Evolutionary conservation across 1,140 invertebrate species (phyloP).

Genomic region (Penaeus chinensis): DNA sequence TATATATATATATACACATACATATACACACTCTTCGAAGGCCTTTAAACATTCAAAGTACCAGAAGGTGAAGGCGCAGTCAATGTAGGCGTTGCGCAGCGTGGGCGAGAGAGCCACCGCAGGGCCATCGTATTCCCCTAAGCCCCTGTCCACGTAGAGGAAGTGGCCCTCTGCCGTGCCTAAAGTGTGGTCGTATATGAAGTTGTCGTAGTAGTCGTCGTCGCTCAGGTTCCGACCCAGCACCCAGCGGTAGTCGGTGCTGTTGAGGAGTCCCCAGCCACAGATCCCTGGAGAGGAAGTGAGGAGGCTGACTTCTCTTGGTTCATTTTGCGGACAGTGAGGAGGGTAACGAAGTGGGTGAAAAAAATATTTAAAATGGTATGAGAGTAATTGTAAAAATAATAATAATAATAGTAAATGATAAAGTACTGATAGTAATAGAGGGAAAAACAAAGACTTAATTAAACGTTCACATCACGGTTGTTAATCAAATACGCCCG

Average conservation of each 20-base stretch:
- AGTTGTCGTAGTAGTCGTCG: too few relatives aligned
- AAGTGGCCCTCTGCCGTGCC: slow-evolving; percentile 26
- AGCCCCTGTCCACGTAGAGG: slow-evolving; percentile 6
- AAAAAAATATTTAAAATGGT: not conserved
- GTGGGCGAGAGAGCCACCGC: not conserved
- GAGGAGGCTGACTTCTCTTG: not conserved
- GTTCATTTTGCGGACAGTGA: not conserved
- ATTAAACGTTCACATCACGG: too few relatives aligned
- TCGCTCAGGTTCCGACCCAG: slow-evolving; percentile 30
- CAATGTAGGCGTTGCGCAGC: too few relatives aligned
- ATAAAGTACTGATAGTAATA: not conserved
- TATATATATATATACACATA: too few relatives aligned
- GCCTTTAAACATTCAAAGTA: too few relatives aligned
- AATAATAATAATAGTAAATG: not conserved
- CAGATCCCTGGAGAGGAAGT: slow-evolving; percentile 9
- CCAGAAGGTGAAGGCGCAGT: too few relatives aligned
- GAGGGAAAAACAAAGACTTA: not conserved
- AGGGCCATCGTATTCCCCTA: slow-evolving; percentile 1
- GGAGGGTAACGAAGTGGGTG: not conserved
- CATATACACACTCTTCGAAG: too few relatives aligned
- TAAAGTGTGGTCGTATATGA: slow-evolving; percentile 30
- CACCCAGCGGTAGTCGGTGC: not conserved
- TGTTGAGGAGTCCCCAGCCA: slow-evolving; percentile 25
- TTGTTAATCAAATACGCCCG: too few relatives aligned
- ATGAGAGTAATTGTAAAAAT: not conserved